Base-by-base conservation (phyloP, 2,797 vertebrate genomes). In the Galago senegalensis region DNA sequence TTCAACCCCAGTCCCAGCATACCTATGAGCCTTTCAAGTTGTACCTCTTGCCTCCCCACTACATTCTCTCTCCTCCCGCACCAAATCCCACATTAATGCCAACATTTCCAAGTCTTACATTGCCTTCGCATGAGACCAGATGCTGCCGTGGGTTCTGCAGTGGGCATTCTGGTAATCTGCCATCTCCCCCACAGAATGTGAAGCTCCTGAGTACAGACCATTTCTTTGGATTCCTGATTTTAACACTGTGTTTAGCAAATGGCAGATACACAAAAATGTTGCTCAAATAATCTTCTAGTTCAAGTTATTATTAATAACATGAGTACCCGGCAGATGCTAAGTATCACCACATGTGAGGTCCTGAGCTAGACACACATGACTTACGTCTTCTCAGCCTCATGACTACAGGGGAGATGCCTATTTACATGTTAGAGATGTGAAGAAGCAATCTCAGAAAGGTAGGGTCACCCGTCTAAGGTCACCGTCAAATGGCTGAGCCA, bases 171-270 rank as follows among this genome's bases (percentile, higher is more conserved):
- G 97, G 49, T 43, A 23, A 77, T 63, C 7, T 58, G 89, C 63
- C n/a, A 46, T 53, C 89, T 94, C 91, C 11, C 43, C 43, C 21
- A 65, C 73, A 87, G 65, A 83, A 77, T 23, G 40, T 29, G 83
- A 63, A 40, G 58, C 69, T 53, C 72, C 63, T 21, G 25, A 65
- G 69, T 31, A 17, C 49, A 69, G n/a, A 20, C 27, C 69, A 12
- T 34, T 80, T 75, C 63, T 77, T 7, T 73, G 17, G 43, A 93
- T 60, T 81, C 85, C 92, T 94, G 92, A 93, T 85, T 92, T 96
- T 75, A 82, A 87, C 60, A 72, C 60, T 14, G 77, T 43, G 79
- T 37, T 96, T 46, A 83, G 91, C 93, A 84, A 88, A 93, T 77
- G 92, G 49, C 3, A 85, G 80, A 17, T 43, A 80, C 29, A 69